Evolutionary conservation across 2,888 invertebrate species (phyloP), one percentile per base, ranked within the genome.

Genomic region (Epirrita christyi): DNA sequence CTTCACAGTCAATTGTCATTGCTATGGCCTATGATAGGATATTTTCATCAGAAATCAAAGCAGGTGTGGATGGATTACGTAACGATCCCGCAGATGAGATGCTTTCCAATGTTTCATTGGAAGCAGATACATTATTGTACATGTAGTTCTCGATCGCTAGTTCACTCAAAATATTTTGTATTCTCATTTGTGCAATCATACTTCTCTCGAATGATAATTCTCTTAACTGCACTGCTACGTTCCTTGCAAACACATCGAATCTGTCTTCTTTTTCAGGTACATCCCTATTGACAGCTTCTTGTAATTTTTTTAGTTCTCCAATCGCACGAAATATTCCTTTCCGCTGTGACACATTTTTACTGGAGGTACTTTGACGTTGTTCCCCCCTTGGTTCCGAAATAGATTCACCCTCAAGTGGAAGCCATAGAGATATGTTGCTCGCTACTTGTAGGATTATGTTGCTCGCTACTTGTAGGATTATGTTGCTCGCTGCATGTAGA

Each of bases 191-290:
- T n/a, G n/a, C n/a, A n/a, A n/a, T n/a, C n/a, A n/a, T n/a, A n/a
- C n/a, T n/a, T n/a, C n/a, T n/a, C n/a, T n/a, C n/a, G n/a, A n/a
- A n/a, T n/a, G n/a, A n/a, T n/a, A n/a, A n/a, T n/a, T n/a, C n/a
- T n/a, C n/a, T n/a, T n/a, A n/a, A n/a, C n/a, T n/a, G n/a, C n/a
- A n/a, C n/a, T n/a, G n/a, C n/a, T n/a, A n/a, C n/a, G n/a, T n/a
- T n/a, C n/a, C 49, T 60, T 56, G 55, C 52, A 59, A 59, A 59
- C 60, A 60, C 60, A 53, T 60, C 55, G 54, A 61, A 61, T 61
- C 56, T 57, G 54, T 56, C 56, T 61, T 61, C 61, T 56, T 61
- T 61, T 57, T 61, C 56, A 57, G 56, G 52, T 55, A 55, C 59
- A 55, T 59, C 59, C 51, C 59, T 55, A 60, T 60, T 60, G 52